Base-by-base conservation (phyloP, 2,888 invertebrate genomes). In the Hanleya hanleyi region DNA sequence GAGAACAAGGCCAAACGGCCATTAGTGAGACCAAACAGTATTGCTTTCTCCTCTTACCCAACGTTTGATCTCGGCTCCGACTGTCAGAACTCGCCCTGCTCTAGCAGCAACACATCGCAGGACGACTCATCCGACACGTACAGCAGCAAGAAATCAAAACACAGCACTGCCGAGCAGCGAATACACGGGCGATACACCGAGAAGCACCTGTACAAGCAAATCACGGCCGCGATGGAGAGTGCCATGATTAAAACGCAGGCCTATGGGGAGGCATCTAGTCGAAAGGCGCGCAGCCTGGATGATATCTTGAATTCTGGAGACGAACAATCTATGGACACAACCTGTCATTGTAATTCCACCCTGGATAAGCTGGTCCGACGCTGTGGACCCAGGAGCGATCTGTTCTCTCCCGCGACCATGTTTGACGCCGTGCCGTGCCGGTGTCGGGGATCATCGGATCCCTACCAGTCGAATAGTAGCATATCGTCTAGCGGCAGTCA, bases 401-500 rank as follows among this genome's bases (percentile, higher is more conserved):
- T 83, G 68, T 85, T 84, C 75, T 72, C 81, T 35, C 83, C 81
- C 47, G 77, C 84, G n/a, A 47, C 57, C 22, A 80, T 80, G 49
- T 81, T 86, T 69, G 86, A 86, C 57, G 78, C 76, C 51, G 72
- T 83, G 69, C 79, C 82, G 71, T 85, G 85, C 67, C 78, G 78
- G 41, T 84, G 85, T 69, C 83, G 86, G 2, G 83, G 83, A 9
- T 76, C 82, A 22, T 77, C 85, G 1, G 89, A 89, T 65, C 82
- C 84, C 7, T 88, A 86, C 76, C 87, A 87, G 72, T 87, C 88
- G 38, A 86, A 80, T 76, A 87, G 88, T 78, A 89, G 88, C 81
- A 84, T 89, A 70, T 89, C 89, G n/a, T 90, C 90, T 15, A 83
- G 84, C 62, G 86, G 89, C 73, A 90, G 90, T 79, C 89, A 87